Base-by-base conservation (phyloP, 1,140 invertebrate species). In the Hesperophylax magnus region DNA sequence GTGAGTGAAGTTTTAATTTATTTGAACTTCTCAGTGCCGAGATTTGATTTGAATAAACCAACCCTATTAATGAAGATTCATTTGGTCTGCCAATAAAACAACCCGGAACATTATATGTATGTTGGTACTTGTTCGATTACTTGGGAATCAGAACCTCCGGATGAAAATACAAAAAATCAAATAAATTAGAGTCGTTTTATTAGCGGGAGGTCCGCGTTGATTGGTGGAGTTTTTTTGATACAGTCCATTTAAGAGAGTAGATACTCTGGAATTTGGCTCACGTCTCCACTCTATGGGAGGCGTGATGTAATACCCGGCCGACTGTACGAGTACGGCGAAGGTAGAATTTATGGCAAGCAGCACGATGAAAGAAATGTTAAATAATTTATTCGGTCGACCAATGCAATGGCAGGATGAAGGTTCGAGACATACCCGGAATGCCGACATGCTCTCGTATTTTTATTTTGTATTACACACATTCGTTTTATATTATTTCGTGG, bases 331-430 rank as follows among this genome's bases (percentile, higher is more conserved):
- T 72, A 58, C 24, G 54, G 72, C 20, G 72, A 39, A 76, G 72
- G 72, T 76, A 76, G 31, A 82, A 80, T 84, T 84, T 84, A 84
- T 84, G 78, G 80, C 75, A 67, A 78, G 47, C 78, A 72, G 61
- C 83, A 78, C 78, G 83, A 84, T 84, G 83, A 84, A 84, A 84
- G 83, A 84, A 84, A 84, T 84, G 63, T 65, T 84, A 84, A 84
- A 84, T 84, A 84, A 81, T 84, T 84, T 82, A 84, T 80, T 79
- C 78, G 80, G 74, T 71, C 77, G 58, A 27, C 76, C 76, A 22
- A 67, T 67, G 76, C 61, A 77, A 65, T 77, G 76, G 24, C 15
- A 17, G 61, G 22, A 14, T 54, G 24, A 2, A 53, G 47, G 22
- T 15, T 54, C 47, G 52, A 54, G 69, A 17, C 9, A 72, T 53